phyloP scores from a whole-genome alignment of 2,888 invertebrate genomes.

The Drosophila paramelanica region DNA sequence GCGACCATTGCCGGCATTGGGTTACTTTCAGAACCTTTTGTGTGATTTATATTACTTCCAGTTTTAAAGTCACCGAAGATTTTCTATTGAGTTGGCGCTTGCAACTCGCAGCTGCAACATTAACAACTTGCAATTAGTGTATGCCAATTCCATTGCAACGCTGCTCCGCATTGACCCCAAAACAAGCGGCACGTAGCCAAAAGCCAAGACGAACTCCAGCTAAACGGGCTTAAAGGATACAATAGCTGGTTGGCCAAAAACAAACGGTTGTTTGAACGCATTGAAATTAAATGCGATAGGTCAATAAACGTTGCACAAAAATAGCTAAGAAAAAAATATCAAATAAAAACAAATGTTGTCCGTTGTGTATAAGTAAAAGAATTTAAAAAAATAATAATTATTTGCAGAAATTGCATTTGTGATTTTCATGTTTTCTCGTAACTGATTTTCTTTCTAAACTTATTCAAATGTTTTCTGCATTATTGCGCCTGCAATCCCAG shows the following conservation, averaged over 20 bases:
- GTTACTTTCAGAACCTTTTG: slow-evolving; percentile 71
- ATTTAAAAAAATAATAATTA: no score
- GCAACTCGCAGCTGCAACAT: slow-evolving; percentile 51
- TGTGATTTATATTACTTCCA: slow-evolving; percentile 75
- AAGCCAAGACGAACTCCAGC: slow-evolving; percentile 19
- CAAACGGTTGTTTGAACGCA: slow-evolving; percentile 6
- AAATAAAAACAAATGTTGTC: neutral
- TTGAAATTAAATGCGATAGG: slow-evolving; percentile 7
- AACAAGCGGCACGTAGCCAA: slow-evolving; percentile 55
- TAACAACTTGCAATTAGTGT: slow-evolving; percentile 61
- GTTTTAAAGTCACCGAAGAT: slow-evolving; percentile 69
- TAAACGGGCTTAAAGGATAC: slow-evolving; percentile 26
- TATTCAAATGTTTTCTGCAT: no score
- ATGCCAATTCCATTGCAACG: slow-evolving; percentile 26
- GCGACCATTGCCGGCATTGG: slow-evolving; percentile 56
- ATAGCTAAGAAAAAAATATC: neutral
- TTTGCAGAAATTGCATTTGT: neutral
- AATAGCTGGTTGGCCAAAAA: slow-evolving; percentile 17
- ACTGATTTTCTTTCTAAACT: no score
- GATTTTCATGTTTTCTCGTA: neutral
- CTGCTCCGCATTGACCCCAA: slow-evolving; percentile 26
- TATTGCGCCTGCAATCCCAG: neutral
- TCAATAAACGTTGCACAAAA: slow-evolving; percentile 10
- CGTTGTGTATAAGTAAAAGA: neutral
- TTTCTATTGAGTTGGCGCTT: slow-evolving; percentile 56